Evolutionary conservation across 2,888 invertebrate species (phyloP).

Genomic region (Stictocephala bisonia): DNA sequence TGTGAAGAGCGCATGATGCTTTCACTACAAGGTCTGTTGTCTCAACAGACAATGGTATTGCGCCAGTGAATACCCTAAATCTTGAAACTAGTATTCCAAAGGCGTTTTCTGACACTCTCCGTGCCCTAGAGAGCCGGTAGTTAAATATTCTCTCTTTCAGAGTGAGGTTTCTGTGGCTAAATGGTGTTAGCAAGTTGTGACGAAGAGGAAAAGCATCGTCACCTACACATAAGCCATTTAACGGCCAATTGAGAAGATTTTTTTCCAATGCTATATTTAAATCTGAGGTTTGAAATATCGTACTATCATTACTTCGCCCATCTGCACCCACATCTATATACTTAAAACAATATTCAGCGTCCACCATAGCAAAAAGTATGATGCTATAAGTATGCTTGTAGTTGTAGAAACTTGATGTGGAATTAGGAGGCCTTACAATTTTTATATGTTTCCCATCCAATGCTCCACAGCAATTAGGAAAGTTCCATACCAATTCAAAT

Average conservation of each 20-base stretch:
- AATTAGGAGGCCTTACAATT: conserved; percentile 54
- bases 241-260: conserved; percentile 29
- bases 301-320: conserved; percentile 53
- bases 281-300: conserved; percentile 49
- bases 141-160: conserved; percentile 52
- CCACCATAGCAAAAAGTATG: conserved; percentile 58
- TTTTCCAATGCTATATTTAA: conserved; percentile 44
- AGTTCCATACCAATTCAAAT: neutral
- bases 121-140: conserved; percentile 53
- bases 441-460: conserved; percentile 59
- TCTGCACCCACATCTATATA: conserved; percentile 54
- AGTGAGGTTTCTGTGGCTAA: neutral
- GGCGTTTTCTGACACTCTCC: conserved; percentile 54
- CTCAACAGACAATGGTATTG: neutral
- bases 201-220: conserved; percentile 55
- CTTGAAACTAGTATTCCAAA: conserved; percentile 51
- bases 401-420: conserved; percentile 56
- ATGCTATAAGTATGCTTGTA: conserved; percentile 58
- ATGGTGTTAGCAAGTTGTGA: conserved; percentile 51
- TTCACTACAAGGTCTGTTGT: conserved; percentile 10
- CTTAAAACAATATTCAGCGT: conserved; percentile 53
- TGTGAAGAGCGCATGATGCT: conserved; percentile 26
- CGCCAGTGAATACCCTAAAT: conserved; percentile 52
- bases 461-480: conserved; percentile 49
- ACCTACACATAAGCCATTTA: conserved; percentile 43